A percentile compares a stretch with the other conserved stretches of the same genome.
Evolutionary conservation across 2,113 vertebrate genomes (phyloP).

Genomic region (Emydura subglobosa): DNA sequence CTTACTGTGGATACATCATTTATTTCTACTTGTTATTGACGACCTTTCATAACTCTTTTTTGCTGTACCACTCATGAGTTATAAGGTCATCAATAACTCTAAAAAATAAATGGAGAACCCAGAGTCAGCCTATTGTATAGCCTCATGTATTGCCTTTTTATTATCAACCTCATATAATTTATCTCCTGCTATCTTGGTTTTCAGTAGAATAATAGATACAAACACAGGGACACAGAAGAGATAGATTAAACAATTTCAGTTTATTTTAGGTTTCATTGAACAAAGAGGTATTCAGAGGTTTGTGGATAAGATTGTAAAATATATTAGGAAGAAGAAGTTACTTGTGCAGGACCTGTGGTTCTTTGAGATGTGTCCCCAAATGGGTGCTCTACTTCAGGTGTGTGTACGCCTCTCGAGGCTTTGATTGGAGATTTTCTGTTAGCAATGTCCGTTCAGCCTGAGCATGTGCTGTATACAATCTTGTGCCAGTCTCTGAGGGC

Average conservation of each 20-base stretch:
- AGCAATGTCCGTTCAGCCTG: neutral
- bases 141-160: conserved; percentile 68
- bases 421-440: neutral
- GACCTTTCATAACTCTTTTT: conserved; percentile 53
- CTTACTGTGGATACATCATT: neutral
- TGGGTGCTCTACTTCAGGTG: neutral
- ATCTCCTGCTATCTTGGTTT: conserved; percentile 55
- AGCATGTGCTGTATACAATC: neutral
- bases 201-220: conserved; percentile 21
- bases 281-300: neutral
- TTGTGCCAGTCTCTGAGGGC: neutral
- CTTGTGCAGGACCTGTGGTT: neutral
- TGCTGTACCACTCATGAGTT: conserved; percentile 41
- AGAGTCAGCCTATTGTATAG: conserved; percentile 62
- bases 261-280: neutral
- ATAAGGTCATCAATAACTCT: conserved; percentile 54
- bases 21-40: conserved; percentile 60
- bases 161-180: conserved; percentile 67
- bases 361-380: neutral
- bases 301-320: neutral
- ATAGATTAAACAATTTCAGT: neutral
- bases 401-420: neutral
- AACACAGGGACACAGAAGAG: conserved; percentile 21
- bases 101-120: conserved; percentile 60
- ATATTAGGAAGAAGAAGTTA: neutral